phyloP scores from a whole-genome alignment of 92 coral and sea anemone genomes.

The Epizoanthus rinbou region DNA sequence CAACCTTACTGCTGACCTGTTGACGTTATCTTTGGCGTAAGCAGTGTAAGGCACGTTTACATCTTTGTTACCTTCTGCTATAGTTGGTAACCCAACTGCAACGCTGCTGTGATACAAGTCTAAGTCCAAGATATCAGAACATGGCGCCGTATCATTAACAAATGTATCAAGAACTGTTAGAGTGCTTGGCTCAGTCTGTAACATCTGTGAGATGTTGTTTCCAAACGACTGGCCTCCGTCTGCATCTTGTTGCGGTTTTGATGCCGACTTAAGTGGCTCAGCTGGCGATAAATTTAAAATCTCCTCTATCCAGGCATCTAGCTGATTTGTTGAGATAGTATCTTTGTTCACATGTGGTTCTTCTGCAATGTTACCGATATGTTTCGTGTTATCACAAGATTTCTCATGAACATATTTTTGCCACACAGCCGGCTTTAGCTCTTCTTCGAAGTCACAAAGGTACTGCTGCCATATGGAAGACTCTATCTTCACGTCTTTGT shows the following conservation, averaged over 20 bases:
- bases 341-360: not conserved
- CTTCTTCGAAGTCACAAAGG: conserved; percentile 37
- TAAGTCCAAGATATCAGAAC: conserved; percentile 5
- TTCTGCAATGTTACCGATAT: not conserved
- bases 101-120: not conserved
- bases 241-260: not conserved
- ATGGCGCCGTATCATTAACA: conserved; percentile 19
- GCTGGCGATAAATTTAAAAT: conserved; percentile 6
- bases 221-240: conserved; percentile 2
- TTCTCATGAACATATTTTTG: conserved; percentile 25
- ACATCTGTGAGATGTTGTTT: not conserved
- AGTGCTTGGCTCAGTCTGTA: conserved; percentile 20
- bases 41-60: not conserved
- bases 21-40: not conserved
- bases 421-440: conserved; percentile 37
- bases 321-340: conserved; percentile 9
- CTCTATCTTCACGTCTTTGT: conserved; percentile 32
- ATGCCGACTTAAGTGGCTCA: not conserved
- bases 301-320: conserved; percentile 33
- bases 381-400: conserved; percentile 4
- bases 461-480: conserved; percentile 42
- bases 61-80: not conserved
- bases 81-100: not conserved
- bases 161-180: conserved; percentile 28
- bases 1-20: not conserved